phyloP scores from a whole-genome alignment of 2,113 vertebrate genomes.

The Megaceryle torquata region DNA sequence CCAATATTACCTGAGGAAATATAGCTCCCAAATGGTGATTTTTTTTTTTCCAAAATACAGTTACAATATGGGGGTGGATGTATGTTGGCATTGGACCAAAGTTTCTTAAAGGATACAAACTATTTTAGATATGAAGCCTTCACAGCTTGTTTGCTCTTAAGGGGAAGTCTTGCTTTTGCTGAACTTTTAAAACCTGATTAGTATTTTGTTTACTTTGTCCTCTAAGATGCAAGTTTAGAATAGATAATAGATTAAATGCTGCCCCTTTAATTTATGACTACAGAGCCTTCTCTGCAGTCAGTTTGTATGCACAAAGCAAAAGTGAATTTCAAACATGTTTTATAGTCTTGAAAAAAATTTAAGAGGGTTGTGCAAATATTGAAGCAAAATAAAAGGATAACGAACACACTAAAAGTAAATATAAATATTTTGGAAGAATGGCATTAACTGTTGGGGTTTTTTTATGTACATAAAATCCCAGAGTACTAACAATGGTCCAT shows the following conservation, averaged over 20 bases:
- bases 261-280: background rate
- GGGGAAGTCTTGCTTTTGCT: background rate
- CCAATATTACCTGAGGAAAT: constrained; percentile 26
- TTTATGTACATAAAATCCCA: background rate
- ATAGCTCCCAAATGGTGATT: constrained; percentile 4
- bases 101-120: background rate
- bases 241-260: background rate
- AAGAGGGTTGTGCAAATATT: background rate
- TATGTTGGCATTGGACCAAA: background rate
- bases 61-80: background rate
- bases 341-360: background rate
- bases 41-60: background rate
- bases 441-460: background rate
- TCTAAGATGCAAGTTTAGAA: background rate
- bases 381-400: background rate
- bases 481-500: background rate
- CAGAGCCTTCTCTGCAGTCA: background rate
- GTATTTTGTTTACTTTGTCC: background rate
- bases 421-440: background rate
- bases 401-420: background rate
- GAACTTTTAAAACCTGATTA: background rate
- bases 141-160: background rate
- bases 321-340: background rate
- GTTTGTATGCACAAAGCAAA: background rate
- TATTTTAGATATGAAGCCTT: background rate